Percentiles rank a stretch among this genome's conserved stretches.
Conservation (phyloP, 1,140 invertebrate genomes). For the Fopius arisanus region DNA sequence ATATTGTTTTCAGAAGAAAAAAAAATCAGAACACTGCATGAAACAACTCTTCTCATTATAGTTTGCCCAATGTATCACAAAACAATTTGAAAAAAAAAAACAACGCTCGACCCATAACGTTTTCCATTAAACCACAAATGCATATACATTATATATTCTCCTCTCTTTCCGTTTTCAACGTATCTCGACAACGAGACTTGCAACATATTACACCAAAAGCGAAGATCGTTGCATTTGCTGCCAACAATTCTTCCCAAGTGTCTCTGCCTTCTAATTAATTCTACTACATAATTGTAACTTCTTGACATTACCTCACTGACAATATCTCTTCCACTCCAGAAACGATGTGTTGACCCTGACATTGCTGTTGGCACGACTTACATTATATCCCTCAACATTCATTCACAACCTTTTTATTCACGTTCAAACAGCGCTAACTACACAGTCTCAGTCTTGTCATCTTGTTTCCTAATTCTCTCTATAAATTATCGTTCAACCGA, state of each 20-base stretch:
- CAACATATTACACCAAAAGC: conserved; percentile 63
- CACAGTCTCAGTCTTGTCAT: not conserved
- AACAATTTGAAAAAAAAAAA: too few relatives aligned
- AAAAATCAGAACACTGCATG: too few relatives aligned
- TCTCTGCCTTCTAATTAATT: not conserved
- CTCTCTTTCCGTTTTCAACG: not conserved
- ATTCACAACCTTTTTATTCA: not conserved
- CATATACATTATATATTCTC: not conserved
- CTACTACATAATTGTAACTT: not conserved
- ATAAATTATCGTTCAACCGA: conserved; percentile 35
- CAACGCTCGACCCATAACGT: too few relatives aligned
- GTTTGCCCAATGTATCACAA: too few relatives aligned
- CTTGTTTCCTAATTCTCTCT: conserved; percentile 4
- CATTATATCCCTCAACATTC: not conserved
- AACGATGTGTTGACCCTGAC: not conserved
- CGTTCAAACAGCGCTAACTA: conserved; percentile 14
- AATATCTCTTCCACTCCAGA: not conserved
- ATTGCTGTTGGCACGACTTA: not conserved
- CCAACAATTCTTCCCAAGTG: conserved; percentile 2
- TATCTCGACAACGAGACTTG: conserved; percentile 16
- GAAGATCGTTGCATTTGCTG: conserved; percentile 53
- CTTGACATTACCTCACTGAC: not conserved
- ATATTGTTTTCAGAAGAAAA: too few relatives aligned
- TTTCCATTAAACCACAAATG: not conserved
- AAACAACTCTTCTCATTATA: too few relatives aligned